These are phyloP conservation scores for Aspidapion aeneum DNA, from an alignment of 2,888 invertebrate genomes.

Conservation along the genomic window DNA sequence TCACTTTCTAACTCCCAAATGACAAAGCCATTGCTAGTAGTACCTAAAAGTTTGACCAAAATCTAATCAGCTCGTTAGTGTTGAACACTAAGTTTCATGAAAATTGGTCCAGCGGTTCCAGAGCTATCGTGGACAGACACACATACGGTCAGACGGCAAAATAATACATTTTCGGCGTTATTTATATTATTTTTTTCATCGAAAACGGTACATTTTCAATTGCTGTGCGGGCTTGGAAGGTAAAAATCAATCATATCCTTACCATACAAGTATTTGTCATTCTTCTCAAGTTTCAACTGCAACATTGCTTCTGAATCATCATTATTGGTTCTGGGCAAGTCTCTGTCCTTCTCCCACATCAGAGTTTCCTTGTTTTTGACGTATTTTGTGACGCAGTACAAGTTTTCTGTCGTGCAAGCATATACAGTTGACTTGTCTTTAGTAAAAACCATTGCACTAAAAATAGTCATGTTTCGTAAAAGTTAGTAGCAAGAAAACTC, in stretches of 20 bases:
- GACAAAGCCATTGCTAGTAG: constrained; percentile 79
- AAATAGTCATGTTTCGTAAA: not conserved
- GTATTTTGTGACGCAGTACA: constrained; percentile 55
- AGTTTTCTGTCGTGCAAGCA: constrained; percentile 63
- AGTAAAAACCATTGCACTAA: constrained; percentile 65
- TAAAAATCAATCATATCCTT: too few species aligned
- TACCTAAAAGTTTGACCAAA: constrained; percentile 51
- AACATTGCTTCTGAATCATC: constrained; percentile 73
- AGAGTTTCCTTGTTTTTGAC: constrained; percentile 47
- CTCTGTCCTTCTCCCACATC: constrained; percentile 59
- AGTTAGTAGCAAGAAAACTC: not conserved
- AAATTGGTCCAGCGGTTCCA: too few species aligned
- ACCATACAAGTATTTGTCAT: constrained; percentile 78
- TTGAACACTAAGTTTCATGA: too few species aligned
- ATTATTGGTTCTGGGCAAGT: constrained; percentile 62
- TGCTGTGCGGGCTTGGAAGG: too few species aligned
- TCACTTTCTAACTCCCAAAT: constrained; percentile 72
- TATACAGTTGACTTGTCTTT: constrained; percentile 64
- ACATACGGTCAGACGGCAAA: too few species aligned
- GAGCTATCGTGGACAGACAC: too few species aligned
- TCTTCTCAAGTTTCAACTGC: constrained; percentile 78
- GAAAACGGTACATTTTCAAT: too few species aligned
- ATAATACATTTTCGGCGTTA: not conserved
- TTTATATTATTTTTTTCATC: too few species aligned
- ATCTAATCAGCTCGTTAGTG: too few species aligned